Percentiles rank a stretch among this genome's conserved stretches.
phyloP scores from a whole-genome alignment of 2,113 vertebrate species.

The Furnarius figulus region DNA sequence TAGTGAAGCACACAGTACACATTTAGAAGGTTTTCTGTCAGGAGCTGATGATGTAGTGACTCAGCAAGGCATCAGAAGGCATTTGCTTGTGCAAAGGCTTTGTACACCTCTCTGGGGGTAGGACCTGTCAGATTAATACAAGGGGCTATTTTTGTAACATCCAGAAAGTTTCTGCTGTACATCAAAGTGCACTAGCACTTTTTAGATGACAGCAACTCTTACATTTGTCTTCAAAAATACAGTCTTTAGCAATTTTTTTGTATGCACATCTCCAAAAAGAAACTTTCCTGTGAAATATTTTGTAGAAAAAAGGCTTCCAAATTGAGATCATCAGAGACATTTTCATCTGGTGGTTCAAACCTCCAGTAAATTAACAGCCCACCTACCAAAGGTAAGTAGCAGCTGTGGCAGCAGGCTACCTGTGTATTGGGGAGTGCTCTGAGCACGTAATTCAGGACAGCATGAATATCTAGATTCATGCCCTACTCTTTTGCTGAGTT shows the following conservation, averaged over 20 bases:
- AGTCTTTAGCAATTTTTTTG: conserved; percentile 6
- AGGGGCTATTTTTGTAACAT: conserved; percentile 20
- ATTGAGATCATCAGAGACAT: not conserved
- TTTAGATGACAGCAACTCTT: conserved; percentile 12
- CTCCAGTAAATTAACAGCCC: not conserved
- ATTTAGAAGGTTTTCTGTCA: conserved; percentile 13
- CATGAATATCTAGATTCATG: not conserved
- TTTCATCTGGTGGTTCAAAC: not conserved
- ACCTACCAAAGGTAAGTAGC: not conserved
- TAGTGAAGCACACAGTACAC: not conserved
- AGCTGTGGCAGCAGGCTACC: not conserved
- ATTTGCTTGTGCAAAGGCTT: not conserved
- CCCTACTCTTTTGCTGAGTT: not conserved
- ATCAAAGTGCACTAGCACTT: conserved; percentile 10
- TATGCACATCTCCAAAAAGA: not conserved
- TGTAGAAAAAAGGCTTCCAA: not conserved
- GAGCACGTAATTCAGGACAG: not conserved
- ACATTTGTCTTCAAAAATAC: conserved; percentile 18
- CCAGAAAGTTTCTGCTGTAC: not conserved
- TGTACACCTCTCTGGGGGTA: not conserved
- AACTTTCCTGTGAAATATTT: not conserved
- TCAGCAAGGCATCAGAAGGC: conserved; percentile 37
- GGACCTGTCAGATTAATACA: not conserved
- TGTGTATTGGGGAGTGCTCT: not conserved
- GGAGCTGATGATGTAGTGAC: conserved; percentile 22